Evolutionary conservation across 2,113 vertebrate genomes (phyloP).

Genomic region (Ivindomyrus marchei): DNA sequence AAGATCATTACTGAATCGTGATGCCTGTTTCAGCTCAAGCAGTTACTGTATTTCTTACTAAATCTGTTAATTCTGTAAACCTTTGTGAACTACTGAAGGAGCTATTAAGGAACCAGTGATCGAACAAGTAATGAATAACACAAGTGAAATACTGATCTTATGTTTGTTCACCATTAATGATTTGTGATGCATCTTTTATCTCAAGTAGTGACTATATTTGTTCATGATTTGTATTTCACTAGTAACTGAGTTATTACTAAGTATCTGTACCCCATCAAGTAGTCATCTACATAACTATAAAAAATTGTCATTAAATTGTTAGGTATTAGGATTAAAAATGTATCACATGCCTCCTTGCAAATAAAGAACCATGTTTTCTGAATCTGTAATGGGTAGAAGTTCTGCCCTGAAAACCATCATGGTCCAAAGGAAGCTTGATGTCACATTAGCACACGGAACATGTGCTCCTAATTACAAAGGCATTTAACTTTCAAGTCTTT

Average conservation of each 20-base stretch:
- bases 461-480: constrained; percentile 50
- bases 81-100: background rate
- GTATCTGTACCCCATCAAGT: background rate
- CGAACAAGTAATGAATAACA: background rate
- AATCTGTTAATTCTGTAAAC: background rate
- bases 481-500: constrained; percentile 37
- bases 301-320: background rate
- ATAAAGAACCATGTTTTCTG: background rate
- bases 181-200: background rate
- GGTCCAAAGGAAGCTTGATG: constrained; percentile 50
- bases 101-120: background rate
- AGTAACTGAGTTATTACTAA: background rate
- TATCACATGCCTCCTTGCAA: background rate
- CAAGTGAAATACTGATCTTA: background rate
- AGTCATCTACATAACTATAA: background rate
- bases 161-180: too few relatives aligned
- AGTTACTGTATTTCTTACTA: background rate
- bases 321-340: background rate
- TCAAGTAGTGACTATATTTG: background rate
- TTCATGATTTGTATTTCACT: background rate
- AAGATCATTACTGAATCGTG: background rate
- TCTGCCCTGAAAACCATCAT: constrained; percentile 47
- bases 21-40: background rate
- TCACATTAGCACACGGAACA: constrained; percentile 48
- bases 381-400: constrained; percentile 46